Conservation (phyloP, 2,888 invertebrate genomes). For the Sarcophaga rosellei region DNA sequence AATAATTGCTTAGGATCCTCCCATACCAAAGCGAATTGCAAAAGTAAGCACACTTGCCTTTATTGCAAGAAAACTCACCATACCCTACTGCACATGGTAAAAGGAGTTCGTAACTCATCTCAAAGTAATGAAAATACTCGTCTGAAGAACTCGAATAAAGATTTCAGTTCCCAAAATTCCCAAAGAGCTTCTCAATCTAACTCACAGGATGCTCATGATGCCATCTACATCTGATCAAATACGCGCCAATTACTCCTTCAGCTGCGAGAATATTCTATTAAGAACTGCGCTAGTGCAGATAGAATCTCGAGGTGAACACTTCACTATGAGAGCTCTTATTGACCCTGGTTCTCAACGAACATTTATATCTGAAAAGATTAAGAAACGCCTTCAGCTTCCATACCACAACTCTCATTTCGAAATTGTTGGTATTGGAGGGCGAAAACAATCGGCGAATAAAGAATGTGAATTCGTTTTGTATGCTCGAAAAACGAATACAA, state of each 20-base stretch:
- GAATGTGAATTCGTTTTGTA: too few species aligned
- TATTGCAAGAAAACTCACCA: not conserved
- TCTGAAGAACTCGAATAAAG: not conserved
- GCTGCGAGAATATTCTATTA: not conserved
- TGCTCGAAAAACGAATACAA: too few species aligned
- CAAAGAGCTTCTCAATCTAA: too few species aligned
- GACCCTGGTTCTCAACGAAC: slow-evolving; percentile 8
- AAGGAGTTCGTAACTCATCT: not conserved
- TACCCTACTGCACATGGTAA: not conserved
- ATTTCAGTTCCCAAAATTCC: not conserved
- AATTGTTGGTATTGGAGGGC: slow-evolving; percentile 8
- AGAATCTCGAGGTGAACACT: not conserved
- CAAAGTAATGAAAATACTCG: not conserved
- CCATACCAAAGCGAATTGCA: not conserved
- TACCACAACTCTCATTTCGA: not conserved
- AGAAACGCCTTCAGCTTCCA: not conserved
- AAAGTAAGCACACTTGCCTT: not conserved
- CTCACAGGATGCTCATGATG: not conserved
- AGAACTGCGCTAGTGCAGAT: not conserved
- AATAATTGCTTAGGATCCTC: too few species aligned
- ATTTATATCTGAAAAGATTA: not conserved
- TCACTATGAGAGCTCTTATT: not conserved
- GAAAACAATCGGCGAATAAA: too few species aligned
- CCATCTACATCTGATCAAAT: not conserved
- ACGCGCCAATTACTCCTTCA: not conserved